phyloP scores from a whole-genome alignment of 2,888 invertebrate genomes.

The Steromphala cineraria region DNA sequence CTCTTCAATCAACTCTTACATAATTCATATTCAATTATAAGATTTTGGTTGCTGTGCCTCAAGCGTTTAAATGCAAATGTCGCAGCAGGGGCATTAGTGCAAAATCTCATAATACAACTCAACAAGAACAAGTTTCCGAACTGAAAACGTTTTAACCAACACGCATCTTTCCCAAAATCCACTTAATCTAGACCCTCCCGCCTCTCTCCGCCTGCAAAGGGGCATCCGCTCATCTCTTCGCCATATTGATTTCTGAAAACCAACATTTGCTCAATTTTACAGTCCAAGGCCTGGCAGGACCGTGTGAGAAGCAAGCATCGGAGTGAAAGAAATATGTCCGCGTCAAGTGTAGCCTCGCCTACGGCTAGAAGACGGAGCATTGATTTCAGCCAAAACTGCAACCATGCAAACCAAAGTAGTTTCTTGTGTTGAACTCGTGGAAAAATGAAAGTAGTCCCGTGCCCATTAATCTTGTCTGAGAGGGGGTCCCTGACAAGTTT shows the following conservation, averaged over 20 bases:
- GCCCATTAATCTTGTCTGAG: conserved; percentile 10
- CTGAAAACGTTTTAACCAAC: not conserved
- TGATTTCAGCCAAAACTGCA: not conserved
- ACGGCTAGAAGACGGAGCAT: not conserved
- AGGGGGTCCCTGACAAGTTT: not conserved
- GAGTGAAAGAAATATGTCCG: not conserved
- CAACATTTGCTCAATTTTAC: conserved; percentile 21
- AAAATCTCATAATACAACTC: not conserved
- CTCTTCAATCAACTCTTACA: too few relatives aligned
- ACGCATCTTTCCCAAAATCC: not conserved
- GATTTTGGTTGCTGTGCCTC: too few relatives aligned
- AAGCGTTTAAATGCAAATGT: too few relatives aligned
- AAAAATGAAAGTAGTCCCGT: conserved; percentile 7
- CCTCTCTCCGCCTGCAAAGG: not conserved
- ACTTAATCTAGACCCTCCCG: not conserved
- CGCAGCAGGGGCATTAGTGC: too few relatives aligned
- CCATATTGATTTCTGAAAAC: conserved; percentile 12
- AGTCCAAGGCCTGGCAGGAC: not conserved
- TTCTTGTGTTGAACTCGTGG: conserved; percentile 12
- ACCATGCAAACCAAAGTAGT: conserved; percentile 16
- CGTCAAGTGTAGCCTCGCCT: not conserved
- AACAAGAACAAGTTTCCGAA: not conserved
- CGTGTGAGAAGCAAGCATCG: conserved; percentile 4
- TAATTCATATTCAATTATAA: too few relatives aligned
- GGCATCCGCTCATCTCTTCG: not conserved